Evolutionary conservation across 1,140 invertebrate genomes (phyloP).

Genomic region (Papilio xuthus): DNA sequence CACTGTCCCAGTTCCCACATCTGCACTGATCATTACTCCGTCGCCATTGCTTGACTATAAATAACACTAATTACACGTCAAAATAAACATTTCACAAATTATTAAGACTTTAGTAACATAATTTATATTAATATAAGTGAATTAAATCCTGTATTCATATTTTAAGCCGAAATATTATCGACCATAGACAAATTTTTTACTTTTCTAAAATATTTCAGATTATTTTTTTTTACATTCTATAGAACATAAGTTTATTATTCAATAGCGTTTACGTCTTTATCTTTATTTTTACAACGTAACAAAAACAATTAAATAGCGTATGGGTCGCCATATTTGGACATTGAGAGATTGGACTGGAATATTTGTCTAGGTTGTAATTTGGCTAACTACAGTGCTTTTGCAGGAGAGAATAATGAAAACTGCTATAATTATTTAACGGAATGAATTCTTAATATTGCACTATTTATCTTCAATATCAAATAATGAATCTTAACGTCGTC

Average conservation of each 20-base stretch:
- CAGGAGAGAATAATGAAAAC: not conserved
- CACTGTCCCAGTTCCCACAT: conserved; percentile 32
- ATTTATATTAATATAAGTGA: not conserved
- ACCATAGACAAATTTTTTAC: not conserved
- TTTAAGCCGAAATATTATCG: not conserved
- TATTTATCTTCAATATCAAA: conserved; percentile 26
- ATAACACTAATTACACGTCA: conserved; percentile 22
- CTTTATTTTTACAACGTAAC: not conserved
- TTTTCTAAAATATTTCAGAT: not conserved
- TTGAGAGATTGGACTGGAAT: too few relatives aligned
- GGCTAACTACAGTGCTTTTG: not conserved
- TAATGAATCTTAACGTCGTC: conserved; percentile 31
- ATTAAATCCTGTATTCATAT: not conserved
- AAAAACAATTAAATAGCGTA: not conserved
- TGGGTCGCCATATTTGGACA: not conserved
- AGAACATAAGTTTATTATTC: too few relatives aligned
- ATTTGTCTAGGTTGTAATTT: too few relatives aligned
- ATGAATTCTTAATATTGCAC: conserved; percentile 2
- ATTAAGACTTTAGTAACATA: not conserved
- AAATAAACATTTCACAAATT: not conserved
- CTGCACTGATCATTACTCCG: conserved; percentile 8
- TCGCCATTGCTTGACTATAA: conserved; percentile 6
- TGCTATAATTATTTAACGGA: not conserved
- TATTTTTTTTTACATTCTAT: too few relatives aligned
- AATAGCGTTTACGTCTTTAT: too few relatives aligned